phyloP scores from a whole-genome alignment of 2,113 vertebrate species.

The Ictidomys tridecemlineatus region DNA sequence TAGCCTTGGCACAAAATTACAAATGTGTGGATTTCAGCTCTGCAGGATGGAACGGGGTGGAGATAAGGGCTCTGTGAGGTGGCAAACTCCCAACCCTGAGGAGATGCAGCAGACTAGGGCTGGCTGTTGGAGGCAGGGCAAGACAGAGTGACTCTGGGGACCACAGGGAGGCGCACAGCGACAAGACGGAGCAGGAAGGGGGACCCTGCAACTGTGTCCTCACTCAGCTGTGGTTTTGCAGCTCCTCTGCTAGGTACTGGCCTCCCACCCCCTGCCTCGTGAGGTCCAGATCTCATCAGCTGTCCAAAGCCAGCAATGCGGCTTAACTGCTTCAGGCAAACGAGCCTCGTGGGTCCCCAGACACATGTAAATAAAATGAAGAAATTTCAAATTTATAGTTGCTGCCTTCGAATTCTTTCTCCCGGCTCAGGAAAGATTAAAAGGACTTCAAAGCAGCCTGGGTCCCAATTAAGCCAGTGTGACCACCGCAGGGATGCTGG shows the following conservation, averaged over 20 bases:
- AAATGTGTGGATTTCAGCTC: background rate
- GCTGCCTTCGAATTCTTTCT: slow-evolving; percentile 84
- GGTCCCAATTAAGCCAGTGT: slow-evolving; percentile 89
- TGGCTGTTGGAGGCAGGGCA: background rate
- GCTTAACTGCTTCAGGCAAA: slow-evolving; percentile 78
- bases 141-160: background rate
- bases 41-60: background rate
- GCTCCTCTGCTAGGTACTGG: background rate
- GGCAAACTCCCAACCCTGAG: background rate
- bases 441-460: slow-evolving; percentile 89
- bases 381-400: slow-evolving; percentile 84
- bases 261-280: background rate
- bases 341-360: slow-evolving; percentile 83
- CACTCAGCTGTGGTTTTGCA: background rate
- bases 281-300: slow-evolving; percentile 50
- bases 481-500: slow-evolving; percentile 86
- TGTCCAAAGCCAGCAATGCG: slow-evolving; percentile 74
- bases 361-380: slow-evolving; percentile 90
- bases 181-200: background rate
- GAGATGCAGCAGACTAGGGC: background rate
- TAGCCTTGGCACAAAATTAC: background rate
- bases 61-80: background rate
- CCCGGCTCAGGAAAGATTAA: slow-evolving; percentile 88
- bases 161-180: fast-evolving
- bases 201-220: background rate